A percentile compares a stretch with the other conserved stretches of the same genome.
Evolutionary conservation across 2,797 vertebrate genomes (phyloP).

Genomic region (Anas acuta): DNA sequence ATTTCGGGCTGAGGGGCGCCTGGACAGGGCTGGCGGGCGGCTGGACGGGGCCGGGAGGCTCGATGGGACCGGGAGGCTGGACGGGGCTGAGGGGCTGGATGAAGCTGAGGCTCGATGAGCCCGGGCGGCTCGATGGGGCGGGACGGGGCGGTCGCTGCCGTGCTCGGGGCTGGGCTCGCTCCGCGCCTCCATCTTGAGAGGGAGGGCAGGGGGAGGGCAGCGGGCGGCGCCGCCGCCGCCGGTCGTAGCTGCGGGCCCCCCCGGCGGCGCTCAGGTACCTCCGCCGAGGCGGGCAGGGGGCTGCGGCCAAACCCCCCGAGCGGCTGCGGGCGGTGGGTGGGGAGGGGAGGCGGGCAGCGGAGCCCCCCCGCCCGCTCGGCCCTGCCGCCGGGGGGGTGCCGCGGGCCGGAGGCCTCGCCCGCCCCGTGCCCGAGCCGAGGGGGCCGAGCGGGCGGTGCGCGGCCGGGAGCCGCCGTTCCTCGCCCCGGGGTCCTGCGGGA

Average conservation of each 20-base stretch:
- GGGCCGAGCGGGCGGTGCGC: too few relatives aligned
- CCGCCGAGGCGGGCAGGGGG: background rate
- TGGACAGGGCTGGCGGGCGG: background rate
- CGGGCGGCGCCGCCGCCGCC: constrained; percentile 8
- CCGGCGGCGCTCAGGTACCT: constrained; percentile 30
- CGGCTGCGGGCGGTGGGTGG: background rate
- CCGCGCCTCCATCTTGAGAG: background rate
- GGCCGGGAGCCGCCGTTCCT: too few relatives aligned
- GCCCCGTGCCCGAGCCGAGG: too few relatives aligned
- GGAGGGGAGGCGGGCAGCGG: background rate
- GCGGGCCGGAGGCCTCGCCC: background rate
- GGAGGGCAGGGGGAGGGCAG: background rate
- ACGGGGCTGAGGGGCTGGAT: too few relatives aligned
- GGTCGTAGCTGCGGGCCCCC: background rate
- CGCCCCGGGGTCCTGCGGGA: background rate
- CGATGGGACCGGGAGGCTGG: background rate
- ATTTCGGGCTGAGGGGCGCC: too few relatives aligned
- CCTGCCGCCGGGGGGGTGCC: background rate
- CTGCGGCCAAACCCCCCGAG: background rate
- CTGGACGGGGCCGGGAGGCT: background rate
- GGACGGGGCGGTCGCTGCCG: too few relatives aligned
- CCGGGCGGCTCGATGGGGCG: too few relatives aligned
- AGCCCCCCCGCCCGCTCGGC: background rate
- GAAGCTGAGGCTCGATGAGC: too few relatives aligned
- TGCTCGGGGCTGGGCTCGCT: too few relatives aligned